Evolutionary conservation across 2,888 invertebrate genomes (phyloP).

Genomic region (Polymixis flavicincta): DNA sequence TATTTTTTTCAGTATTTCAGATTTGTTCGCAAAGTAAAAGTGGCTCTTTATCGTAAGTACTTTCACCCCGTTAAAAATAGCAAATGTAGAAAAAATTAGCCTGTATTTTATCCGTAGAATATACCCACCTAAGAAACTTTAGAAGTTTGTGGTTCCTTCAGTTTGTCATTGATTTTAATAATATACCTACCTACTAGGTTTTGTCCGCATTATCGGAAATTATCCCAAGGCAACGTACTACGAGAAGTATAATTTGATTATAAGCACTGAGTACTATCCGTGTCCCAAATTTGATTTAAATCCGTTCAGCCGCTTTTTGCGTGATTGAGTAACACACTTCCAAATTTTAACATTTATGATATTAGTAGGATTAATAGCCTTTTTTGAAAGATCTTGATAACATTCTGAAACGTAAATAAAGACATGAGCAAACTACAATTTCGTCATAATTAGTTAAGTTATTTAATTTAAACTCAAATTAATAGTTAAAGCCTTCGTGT

Average conservation of each 20-base stretch:
- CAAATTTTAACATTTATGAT: too few relatives aligned
- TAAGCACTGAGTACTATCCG: too few relatives aligned
- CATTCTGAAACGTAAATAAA: not conserved
- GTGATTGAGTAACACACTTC: too few relatives aligned
- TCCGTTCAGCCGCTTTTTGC: too few relatives aligned
- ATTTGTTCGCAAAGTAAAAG: not conserved
- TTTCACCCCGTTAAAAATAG: not conserved
- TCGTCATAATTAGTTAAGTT: not conserved
- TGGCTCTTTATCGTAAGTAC: not conserved
- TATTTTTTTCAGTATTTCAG: too few relatives aligned
- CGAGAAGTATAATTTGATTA: too few relatives aligned
- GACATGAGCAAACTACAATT: not conserved
- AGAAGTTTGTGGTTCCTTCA: not conserved
- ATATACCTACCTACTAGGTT: too few relatives aligned
- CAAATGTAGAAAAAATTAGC: not conserved
- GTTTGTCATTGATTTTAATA: not conserved
- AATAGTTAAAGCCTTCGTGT: not conserved
- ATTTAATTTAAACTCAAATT: not conserved
- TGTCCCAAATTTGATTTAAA: too few relatives aligned
- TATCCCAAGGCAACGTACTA: too few relatives aligned
- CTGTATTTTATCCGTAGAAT: not conserved
- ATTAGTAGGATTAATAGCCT: too few relatives aligned
- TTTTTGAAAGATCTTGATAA: not conserved
- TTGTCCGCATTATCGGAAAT: too few relatives aligned
- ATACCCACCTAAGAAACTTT: accelerated